These are phyloP conservation scores for Monoplex corrugatus DNA, from an alignment of 2,888 invertebrate genomes.

Conservation along the genomic window DNA sequence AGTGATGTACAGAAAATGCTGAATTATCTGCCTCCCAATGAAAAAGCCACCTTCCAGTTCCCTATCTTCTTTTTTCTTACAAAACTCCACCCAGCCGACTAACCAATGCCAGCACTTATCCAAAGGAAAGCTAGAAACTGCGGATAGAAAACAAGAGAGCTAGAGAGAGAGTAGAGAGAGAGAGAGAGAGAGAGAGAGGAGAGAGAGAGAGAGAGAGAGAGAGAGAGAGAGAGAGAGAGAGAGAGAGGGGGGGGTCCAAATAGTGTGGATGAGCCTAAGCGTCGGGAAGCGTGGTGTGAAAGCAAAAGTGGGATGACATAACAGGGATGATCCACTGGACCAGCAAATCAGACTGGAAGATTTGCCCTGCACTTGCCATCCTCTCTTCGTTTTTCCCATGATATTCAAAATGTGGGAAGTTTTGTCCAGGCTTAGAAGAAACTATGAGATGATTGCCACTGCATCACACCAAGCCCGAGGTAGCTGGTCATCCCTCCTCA, in stretches of 20 bases:
- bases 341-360: slow-evolving; percentile 3
- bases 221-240: neutral
- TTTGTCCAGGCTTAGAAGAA: neutral
- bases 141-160: neutral
- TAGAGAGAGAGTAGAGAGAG: neutral
- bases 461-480: slow-evolving; percentile 23
- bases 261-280: neutral
- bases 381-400: neutral
- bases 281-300: slow-evolving; percentile 3
- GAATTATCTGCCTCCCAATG: no score
- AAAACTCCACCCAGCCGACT: no score
- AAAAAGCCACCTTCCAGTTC: no score
- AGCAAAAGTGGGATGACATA: neutral
- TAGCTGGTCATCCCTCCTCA: slow-evolving; percentile 38
- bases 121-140: no score
- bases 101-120: no score
- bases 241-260: neutral
- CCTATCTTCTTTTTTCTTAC: neutral
- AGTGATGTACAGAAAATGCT: no score
- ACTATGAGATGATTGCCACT: neutral
- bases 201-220: neutral
- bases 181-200: slow-evolving; percentile 18
- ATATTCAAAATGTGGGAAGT: neutral
- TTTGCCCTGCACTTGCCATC: neutral
- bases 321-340: neutral